Percentiles rank a stretch among this genome's conserved stretches.
Conservation (phyloP, 2,888 invertebrate genomes). For the Diarsia dahlii region DNA sequence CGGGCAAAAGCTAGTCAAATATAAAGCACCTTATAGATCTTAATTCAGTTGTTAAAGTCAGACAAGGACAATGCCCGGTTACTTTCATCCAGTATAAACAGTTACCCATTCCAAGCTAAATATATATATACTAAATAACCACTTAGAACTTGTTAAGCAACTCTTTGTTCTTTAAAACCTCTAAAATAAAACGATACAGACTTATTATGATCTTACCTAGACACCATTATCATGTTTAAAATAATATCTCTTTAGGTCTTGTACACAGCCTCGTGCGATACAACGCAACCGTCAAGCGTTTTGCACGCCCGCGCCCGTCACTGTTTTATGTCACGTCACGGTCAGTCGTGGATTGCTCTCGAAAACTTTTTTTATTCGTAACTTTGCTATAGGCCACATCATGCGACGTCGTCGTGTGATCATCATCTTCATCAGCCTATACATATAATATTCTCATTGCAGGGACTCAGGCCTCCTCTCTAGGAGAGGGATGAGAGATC, state of each 20-base stretch:
- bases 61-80: background rate
- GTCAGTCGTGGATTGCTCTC: background rate
- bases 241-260: background rate
- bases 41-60: background rate
- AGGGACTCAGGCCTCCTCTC: too few relatives aligned
- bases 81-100: background rate
- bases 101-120: background rate
- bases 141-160: background rate
- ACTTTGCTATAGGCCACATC: too few relatives aligned
- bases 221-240: slow-evolving; percentile 2
- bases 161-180: slow-evolving; percentile 4
- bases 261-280: background rate
- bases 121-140: too few relatives aligned
- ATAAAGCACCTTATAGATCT: background rate
- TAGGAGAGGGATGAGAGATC: too few relatives aligned
- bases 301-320: background rate
- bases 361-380: too few relatives aligned
- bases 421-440: too few relatives aligned
- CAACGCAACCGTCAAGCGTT: background rate
- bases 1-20: too few relatives aligned
- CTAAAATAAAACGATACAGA: slow-evolving; percentile 18
- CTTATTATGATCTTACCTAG: slow-evolving; percentile 28
- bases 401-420: too few relatives aligned
- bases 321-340: background rate
- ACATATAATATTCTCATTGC: too few relatives aligned